Percentiles rank a stretch among this genome's conserved stretches.
Conservation (phyloP, 2,113 vertebrate genomes). For the Eonycteris spelaea region DNA sequence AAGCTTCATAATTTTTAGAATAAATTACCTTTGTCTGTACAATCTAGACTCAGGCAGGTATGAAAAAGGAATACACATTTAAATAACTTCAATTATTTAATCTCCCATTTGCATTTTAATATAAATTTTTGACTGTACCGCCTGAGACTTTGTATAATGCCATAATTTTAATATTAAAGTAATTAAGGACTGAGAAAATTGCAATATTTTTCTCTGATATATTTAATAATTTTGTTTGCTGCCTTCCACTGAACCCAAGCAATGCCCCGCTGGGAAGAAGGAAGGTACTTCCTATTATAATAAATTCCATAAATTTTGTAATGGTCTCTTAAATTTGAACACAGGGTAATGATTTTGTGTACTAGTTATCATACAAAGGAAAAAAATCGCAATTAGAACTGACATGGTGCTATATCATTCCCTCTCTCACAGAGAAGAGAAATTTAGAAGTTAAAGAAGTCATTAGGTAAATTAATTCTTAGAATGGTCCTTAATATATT, state of each 20-base stretch:
- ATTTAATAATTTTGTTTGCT: constrained; percentile 77
- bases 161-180: constrained; percentile 77
- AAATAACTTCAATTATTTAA: constrained; percentile 79
- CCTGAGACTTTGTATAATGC: constrained; percentile 75
- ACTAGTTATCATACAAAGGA: neutral
- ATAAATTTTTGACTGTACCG: constrained; percentile 74
- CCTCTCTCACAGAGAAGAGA: neutral
- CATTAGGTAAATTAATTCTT: neutral
- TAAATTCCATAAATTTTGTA: constrained; percentile 25
- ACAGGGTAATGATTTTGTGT: neutral
- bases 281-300: neutral
- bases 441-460: neutral
- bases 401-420: neutral
- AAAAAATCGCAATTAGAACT: neutral
- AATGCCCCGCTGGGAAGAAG: constrained; percentile 54
- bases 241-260: constrained; percentile 35
- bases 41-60: constrained; percentile 60
- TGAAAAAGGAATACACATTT: constrained; percentile 67
- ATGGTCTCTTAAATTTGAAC: neutral
- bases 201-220: constrained; percentile 74
- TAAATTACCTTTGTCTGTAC: constrained; percentile 27
- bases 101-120: constrained; percentile 83
- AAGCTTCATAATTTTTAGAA: constrained; percentile 34
- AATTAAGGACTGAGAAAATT: constrained; percentile 77
- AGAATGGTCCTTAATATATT: neutral